Evolutionary conservation across 2,888 invertebrate species (phyloP).

Genomic region (Cenopis cana): DNA sequence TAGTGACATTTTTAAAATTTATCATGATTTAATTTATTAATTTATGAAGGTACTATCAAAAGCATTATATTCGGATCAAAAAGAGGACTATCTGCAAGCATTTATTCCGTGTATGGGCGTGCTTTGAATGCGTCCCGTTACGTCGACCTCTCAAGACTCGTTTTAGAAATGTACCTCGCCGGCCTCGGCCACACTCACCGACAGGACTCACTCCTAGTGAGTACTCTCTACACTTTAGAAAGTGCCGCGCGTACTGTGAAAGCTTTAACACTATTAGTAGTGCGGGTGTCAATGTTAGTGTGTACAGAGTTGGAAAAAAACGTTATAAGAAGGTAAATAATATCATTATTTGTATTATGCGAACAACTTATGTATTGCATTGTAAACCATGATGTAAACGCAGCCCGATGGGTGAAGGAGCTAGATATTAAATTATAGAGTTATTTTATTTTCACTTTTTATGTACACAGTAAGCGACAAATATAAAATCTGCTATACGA

Average conservation of each 20-base stretch:
- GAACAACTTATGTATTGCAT: too few species aligned
- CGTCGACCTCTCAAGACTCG: slow-evolving; percentile 71
- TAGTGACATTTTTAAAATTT: not conserved
- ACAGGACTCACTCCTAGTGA: slow-evolving; percentile 50
- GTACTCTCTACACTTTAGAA: slow-evolving; percentile 56
- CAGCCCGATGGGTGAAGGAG: too few species aligned
- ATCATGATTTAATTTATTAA: too few species aligned
- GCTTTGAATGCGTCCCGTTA: slow-evolving; percentile 78
- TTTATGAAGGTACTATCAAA: too few species aligned
- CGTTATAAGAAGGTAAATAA: not conserved
- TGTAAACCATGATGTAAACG: too few species aligned
- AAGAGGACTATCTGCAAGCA: slow-evolving; percentile 13
- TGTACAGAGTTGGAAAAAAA: not conserved
- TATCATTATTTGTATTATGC: too few species aligned
- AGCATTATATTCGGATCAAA: not conserved
- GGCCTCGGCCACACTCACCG: slow-evolving; percentile 44
- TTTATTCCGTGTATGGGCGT: slow-evolving; percentile 44
- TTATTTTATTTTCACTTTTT: too few species aligned
- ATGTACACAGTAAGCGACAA: too few species aligned
- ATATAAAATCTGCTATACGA: too few species aligned
- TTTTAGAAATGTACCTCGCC: slow-evolving; percentile 60
- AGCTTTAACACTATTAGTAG: slow-evolving; percentile 33
- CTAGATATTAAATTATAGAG: too few species aligned
- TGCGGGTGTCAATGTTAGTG: slow-evolving; percentile 23
- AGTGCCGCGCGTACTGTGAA: slow-evolving; percentile 51